Conservation (phyloP, 2,113 vertebrate genomes). For the Pycnonotus jocosus region DNA sequence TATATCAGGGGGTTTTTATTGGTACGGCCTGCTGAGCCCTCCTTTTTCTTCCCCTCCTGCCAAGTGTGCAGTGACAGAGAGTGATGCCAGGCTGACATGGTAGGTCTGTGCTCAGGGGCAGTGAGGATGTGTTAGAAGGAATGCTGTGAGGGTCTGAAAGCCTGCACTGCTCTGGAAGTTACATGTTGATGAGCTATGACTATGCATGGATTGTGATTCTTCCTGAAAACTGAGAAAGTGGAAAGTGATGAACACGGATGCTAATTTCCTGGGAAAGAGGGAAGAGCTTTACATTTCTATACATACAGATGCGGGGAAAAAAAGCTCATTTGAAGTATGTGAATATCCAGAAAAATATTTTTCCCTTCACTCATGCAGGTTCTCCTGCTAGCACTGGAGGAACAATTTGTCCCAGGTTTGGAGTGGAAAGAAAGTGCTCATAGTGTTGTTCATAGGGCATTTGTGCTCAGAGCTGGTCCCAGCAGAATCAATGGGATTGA, state of each 20-base stretch:
- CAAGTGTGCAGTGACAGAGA: not conserved
- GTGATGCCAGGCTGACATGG: rapidly evolving
- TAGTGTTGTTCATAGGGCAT: not conserved
- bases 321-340: not conserved
- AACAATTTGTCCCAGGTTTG: not conserved
- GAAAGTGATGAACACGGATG: not conserved
- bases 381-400: not conserved
- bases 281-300: not conserved
- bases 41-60: not conserved
- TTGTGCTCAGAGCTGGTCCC: not conserved
- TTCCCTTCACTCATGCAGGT: not conserved
- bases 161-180: not conserved
- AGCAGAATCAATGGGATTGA: not conserved
- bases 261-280: not conserved
- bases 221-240: not conserved
- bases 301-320: too few relatives aligned
- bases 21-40: not conserved
- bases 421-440: not conserved
- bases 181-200: not conserved
- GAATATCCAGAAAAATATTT: not conserved
- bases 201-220: not conserved
- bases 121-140: not conserved
- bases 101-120: not conserved
- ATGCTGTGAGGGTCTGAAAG: not conserved
- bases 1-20: not conserved